Base-by-base conservation (phyloP, 1,140 invertebrate genomes). In the Tenebrio molitor region DNA sequence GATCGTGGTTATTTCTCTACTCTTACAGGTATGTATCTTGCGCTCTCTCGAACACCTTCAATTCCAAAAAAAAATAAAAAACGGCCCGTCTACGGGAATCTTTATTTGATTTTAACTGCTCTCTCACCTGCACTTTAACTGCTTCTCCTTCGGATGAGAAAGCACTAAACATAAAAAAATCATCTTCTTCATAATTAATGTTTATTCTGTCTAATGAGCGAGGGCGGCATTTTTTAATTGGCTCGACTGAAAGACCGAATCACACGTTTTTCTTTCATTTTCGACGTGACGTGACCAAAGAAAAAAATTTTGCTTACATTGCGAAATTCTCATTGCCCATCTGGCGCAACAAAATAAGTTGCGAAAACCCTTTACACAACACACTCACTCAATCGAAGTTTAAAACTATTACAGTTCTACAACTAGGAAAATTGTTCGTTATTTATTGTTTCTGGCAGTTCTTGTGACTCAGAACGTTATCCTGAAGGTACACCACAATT, bases 1-100 rank as follows among this genome's bases (percentile, higher is more conserved):
- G 75, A 91, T 97, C 78, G 93, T 95, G 50, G 94, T 92, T 33
- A 90, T 97, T 77, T 94, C 95, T 58, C 87, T 97, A 72, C 87
- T 97, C 58, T 85, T 96, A 74, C 94, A 96, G 90, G 95, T 96
- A 87, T 72, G 74, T 75, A 29, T 14, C 21, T 12, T 29, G 12
- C 23, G 12, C 36, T 12, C 36, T 39, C 25, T 39, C 36, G 2
- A 36, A 65, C 63, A 36, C 21, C 23, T 58, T 3, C 1, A n/a
- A 25, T 29, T 12, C 29, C 8, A 58, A 58, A 39, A 39, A 39
- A 39, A 4, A n/a, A n/a, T 33, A 33, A 33, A 39, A 39, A n/a
- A 39, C n/a, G 2, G n/a, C 6, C 36, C 6, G 7, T 12, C 36
- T 7, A 39, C 7, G 12, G 36, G n/a, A 39, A 39, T 39, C 2